These are phyloP conservation scores for Etia nguti DNA, from an alignment of 2,113 vertebrate genomes.

Conservation along the genomic window DNA sequence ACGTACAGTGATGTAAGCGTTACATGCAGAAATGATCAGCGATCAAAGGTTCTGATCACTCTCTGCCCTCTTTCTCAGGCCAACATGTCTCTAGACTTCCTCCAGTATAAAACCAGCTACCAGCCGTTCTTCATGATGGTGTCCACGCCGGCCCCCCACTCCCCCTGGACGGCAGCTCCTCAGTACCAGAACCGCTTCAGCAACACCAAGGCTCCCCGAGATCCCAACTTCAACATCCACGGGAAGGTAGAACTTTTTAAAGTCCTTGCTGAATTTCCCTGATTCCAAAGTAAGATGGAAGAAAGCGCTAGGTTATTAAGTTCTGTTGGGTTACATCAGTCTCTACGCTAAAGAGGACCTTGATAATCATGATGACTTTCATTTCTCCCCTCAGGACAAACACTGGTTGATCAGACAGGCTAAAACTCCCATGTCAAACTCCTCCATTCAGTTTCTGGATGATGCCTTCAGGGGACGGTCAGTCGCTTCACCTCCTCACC, in stretches of 20 bases:
- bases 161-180: constrained; percentile 91
- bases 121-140: constrained; percentile 99
- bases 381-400: constrained; percentile 80
- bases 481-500: not conserved
- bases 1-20: not conserved
- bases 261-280: not conserved
- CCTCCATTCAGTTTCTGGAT: constrained; percentile 89
- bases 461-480: constrained; percentile 89
- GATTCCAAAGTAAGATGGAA: not conserved
- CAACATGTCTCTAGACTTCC: constrained; percentile 91
- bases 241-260: constrained; percentile 74
- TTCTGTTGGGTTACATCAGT: not conserved
- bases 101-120: constrained; percentile 86
- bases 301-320: not conserved
- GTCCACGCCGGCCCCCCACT: constrained; percentile 92
- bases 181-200: constrained; percentile 86
- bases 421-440: constrained; percentile 95
- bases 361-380: not conserved
- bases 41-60: not conserved
- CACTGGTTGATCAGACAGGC: constrained; percentile 98
- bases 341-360: not conserved
- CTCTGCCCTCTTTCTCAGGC: constrained; percentile 69
- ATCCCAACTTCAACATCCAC: constrained; percentile 90
- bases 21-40: not conserved
- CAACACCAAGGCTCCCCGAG: constrained; percentile 84